Evolutionary conservation across 2,888 invertebrate genomes (phyloP), one percentile per base, ranked within the genome.

Genomic region (Ectemnius cavifrons): DNA sequence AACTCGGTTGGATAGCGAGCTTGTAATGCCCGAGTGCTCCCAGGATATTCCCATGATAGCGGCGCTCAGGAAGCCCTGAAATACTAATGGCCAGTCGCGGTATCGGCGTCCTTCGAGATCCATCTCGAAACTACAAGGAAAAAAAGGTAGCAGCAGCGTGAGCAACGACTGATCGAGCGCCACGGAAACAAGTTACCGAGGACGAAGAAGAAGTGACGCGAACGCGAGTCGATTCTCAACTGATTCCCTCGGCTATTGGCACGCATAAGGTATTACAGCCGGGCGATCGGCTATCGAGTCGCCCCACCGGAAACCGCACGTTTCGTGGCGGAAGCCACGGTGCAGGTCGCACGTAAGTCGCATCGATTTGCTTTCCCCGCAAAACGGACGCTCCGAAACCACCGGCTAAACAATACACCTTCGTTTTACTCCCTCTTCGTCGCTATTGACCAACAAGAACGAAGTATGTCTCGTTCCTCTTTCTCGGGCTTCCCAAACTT

Each of bases 231-330:
- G 64, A 69, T 72, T 81, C 78, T 75, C 75, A 28, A 83, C 83
- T 83, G 83, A 78, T 37, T 11, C 11, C 37, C 1, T 11, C 37
- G 37, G 37, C 65, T 77, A 79, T 82, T 82, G 84, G 85, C 82
- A 82, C 79, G 78, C 76, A 69, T 52, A 37, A 60, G 45, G 58
- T 47, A 52, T 14, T 52, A 52, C 16, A 14, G 16, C 4, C 16
- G 52, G 63, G 56, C 47, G 69, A 60, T 52, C 57, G 63, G 67
- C 37, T 74, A 77, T 71, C 79, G 78, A 49, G 59, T 66, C 47
- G 76, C 75, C 70, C 81, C 80, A 85, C 88, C 89, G 89, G 89
- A 89, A 89, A 88, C 89, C 88, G 80, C 89, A 89, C 88, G 86
- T 82, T 80, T 79, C 82, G 83, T 72, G 84, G 85, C 88, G 89